Base-by-base conservation (phyloP, 2,888 invertebrate genomes). In the Malachius bipustulatus region DNA sequence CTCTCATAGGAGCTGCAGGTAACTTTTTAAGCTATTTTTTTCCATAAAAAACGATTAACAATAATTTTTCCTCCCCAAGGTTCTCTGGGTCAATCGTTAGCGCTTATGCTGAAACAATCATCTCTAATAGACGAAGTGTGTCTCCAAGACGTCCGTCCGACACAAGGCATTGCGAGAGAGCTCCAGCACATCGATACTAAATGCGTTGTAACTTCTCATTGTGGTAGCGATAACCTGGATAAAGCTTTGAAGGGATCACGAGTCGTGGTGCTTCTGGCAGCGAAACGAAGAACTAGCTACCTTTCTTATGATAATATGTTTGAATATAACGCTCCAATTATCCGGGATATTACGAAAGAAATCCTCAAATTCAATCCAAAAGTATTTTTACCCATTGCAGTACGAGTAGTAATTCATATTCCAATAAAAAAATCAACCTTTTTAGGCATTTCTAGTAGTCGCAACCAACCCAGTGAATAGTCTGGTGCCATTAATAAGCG, bases 401-500 rank as follows among this genome's bases (percentile, higher is more conserved):
- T 9, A 29, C 8, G n/a, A 6, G 8, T 29, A 29, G 29, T 29
- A 11, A 11, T 9, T 29, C 6, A 6, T 10, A 8, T 24, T 9
- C 8, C 4, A 15, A 31, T 10, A 9, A 30, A 14, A 26, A 11
- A 35, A 34, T 31, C 39, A 26, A 26, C 6, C 37, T 33, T 47
- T 44, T 27, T 40, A 69, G 67, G 66, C 69, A 3, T 44, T 67
- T 37, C 36, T 69, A 24, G 66, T 63, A 4, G 51, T 70, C 15
- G 60, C 55, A 12, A 65, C 67, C 9, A 59, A 59, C 39, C 66
- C 77, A 54, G 65, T 79, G 4, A 82, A 82, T 60, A 75, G 74
- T 41, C 69, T 79, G 30, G 71, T 83, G 9, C 82, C 83, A 3
- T 67, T 83, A 50, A 71, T 74, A 4, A 63, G 70, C 30, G 82